Evolutionary conservation across 2,797 vertebrate species (phyloP), one percentile per base, ranked within the genome.

Genomic region (Gastrophryne carolinensis): DNA sequence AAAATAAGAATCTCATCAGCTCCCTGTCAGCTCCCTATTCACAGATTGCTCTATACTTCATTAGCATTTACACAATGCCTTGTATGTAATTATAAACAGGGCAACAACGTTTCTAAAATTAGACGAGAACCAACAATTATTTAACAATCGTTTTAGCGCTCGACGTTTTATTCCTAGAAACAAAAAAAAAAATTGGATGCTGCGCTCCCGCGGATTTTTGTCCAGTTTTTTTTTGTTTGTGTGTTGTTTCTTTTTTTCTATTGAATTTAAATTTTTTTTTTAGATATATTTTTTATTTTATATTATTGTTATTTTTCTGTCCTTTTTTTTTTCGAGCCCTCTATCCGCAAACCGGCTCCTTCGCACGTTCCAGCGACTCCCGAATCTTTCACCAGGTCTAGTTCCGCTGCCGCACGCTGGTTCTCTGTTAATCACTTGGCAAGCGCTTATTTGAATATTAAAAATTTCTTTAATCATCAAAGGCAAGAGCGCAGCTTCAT

Each of bases 401-500:
- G 91, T 92, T 92, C 91, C 91, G 91, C 91, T 90, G 90, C 90
- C 91, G 90, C 87, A 86, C 87, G 88, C 91, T 90, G 90, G 90
- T 93, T 95, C 89, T 92, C 89, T 93, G 92, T 95, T 97, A 96
- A 97, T 98, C 95, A 98, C 93, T 97, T 95, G 95, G 94, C 95
- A 95, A 94, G 93, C 93, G 92, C 94, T 96, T 96, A 97, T 98
- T 97, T 98, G 96, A 98, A 98, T 98, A 98, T 98, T 97, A 98
- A 95, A 96, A 96, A 97, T 96, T 95, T 94, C 94, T 98, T 98
- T 96, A 98, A 98, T 98, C 95, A 98, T 98, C 96, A 98, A 98
- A 98, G 96, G 93, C 96, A 97, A 94, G 89, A 92, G 90, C 90
- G 86, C 90, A 93, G 93, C 87, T 92, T 97, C 95, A 98, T 98